Base-by-base conservation (phyloP, 2,113 vertebrate species). In the Coracopsis vasa region DNA sequence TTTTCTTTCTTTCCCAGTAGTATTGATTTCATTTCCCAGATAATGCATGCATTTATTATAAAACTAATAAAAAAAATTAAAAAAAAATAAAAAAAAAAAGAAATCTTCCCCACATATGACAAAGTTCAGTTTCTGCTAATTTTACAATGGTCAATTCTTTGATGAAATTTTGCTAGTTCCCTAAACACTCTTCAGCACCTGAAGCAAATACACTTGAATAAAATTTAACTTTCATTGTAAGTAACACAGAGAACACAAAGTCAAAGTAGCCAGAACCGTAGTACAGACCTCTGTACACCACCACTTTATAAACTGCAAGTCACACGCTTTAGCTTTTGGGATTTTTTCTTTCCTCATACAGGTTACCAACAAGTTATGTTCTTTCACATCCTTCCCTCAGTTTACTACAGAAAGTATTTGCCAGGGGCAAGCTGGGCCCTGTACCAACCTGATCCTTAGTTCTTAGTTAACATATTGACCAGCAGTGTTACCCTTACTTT, bases 11-110 rank as follows among this genome's bases (percentile, higher is more conserved):
- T 37, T 45, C n/a, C 51, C 35, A 80, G 5, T 2, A 3, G 0
- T 10, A 15, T 0, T 0, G 7, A 77, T 10, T 80, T 77, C 8
- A 58, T 13, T 42, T 42, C 45, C 7, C n/a, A 31, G 20, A 6
- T 3, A 50, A 2, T 6, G 47, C 0, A 3, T n/a, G 35, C 6
- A 13, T 11, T 58, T 23, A 58, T n/a, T 12, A n/a, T 15, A 7
- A 14, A 47, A 27, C 33, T 25, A 2, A n/a, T n/a, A n/a, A n/a
- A n/a, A n/a, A n/a, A n/a, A n/a, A n/a, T n/a, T n/a, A 2, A 62
- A 58, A 10, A 79, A 41, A 66, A 67, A 7, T 64, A n/a, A 58
- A 71, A 9, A 82, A 62, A 71, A 10, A 81, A 41, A 1, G 2
- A 10, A 27, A 5, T 39, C n/a, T 8, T 64, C 42, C 41, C 39